Conservation (phyloP, 2,113 vertebrate genomes). For the Dolichotis patagonum region DNA sequence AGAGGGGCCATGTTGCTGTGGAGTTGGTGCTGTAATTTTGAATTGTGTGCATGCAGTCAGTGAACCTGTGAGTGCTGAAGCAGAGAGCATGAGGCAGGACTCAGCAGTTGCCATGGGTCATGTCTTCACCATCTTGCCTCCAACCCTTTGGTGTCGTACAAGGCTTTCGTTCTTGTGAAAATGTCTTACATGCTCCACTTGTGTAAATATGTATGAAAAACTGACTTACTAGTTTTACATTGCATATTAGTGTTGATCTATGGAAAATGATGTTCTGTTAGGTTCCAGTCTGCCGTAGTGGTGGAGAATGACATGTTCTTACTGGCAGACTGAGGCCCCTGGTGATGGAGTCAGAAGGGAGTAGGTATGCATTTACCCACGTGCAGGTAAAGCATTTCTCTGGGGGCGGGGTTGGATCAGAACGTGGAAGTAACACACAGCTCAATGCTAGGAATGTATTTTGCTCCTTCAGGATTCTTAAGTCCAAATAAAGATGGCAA, state of each 20-base stretch:
- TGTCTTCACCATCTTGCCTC: conserved; percentile 62
- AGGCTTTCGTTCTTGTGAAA: conserved; percentile 63
- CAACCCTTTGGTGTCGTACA: conserved; percentile 55
- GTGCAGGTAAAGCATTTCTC: background rate
- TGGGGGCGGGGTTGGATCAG: background rate
- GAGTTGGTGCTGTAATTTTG: conserved; percentile 25
- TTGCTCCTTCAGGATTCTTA: conserved; percentile 59
- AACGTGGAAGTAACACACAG: background rate
- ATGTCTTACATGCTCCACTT: conserved; percentile 68
- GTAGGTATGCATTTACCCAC: background rate
- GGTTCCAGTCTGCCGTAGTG: conserved; percentile 65
- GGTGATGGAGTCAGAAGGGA: background rate
- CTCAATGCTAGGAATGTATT: conserved; percentile 61
- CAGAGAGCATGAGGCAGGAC: background rate
- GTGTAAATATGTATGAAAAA: conserved; percentile 70
- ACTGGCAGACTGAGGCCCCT: background rate
- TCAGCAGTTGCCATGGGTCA: conserved; percentile 57
- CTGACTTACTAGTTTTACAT: conserved; percentile 71
- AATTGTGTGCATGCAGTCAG: conserved; percentile 57
- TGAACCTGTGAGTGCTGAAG: conserved; percentile 4
- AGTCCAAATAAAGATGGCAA: conserved; percentile 1
- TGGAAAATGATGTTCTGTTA: conserved; percentile 69
- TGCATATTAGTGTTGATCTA: conserved; percentile 77
- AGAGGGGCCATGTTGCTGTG: background rate
- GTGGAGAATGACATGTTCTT: conserved; percentile 48